Evolutionary conservation across 1,140 invertebrate species (phyloP).

Genomic region (Artemia franciscana): DNA sequence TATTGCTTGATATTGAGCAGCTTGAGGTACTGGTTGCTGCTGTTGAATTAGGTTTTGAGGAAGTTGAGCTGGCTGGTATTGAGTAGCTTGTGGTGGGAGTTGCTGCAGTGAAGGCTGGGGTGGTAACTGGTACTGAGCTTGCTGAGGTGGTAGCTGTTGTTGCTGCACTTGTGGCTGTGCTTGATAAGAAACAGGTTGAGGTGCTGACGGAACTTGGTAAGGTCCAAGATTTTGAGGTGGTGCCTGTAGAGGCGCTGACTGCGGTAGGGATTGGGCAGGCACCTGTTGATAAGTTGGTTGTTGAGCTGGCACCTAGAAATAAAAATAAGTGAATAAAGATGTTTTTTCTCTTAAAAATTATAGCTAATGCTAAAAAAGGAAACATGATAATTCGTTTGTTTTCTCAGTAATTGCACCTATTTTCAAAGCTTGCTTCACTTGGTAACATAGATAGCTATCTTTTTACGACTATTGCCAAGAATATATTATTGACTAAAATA

Average conservation of each 20-base stretch:
- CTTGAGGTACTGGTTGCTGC: neutral
- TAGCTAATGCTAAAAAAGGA: constrained; percentile 1
- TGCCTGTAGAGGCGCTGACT: constrained; percentile 7
- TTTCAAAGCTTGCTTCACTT: too few relatives aligned
- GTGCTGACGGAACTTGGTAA: neutral
- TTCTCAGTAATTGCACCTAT: too few relatives aligned
- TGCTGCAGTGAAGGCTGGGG: constrained; percentile 2
- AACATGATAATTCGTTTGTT: too few relatives aligned
- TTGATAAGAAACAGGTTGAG: constrained; percentile 2
- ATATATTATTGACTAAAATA: too few relatives aligned
- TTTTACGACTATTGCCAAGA: too few relatives aligned
- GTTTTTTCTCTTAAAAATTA: constrained; percentile 2
- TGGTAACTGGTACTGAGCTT: constrained; percentile 2
- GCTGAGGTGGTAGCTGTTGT: constrained; percentile 1
- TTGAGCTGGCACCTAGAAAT: constrained; percentile 9
- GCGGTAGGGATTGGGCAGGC: constrained; percentile 3
- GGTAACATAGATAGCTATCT: too few relatives aligned
- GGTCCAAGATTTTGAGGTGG: neutral
- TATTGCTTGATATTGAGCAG: neutral
- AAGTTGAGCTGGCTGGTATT: constrained; percentile 4
- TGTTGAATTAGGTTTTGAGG: constrained; percentile 4
- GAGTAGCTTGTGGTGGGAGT: constrained; percentile 8
- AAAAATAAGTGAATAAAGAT: constrained; percentile 8
- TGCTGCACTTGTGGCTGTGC: neutral
- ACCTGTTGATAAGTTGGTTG: constrained; percentile 7